Conservation (phyloP, 2,888 invertebrate species). For the Acrobeloides nanus region DNA sequence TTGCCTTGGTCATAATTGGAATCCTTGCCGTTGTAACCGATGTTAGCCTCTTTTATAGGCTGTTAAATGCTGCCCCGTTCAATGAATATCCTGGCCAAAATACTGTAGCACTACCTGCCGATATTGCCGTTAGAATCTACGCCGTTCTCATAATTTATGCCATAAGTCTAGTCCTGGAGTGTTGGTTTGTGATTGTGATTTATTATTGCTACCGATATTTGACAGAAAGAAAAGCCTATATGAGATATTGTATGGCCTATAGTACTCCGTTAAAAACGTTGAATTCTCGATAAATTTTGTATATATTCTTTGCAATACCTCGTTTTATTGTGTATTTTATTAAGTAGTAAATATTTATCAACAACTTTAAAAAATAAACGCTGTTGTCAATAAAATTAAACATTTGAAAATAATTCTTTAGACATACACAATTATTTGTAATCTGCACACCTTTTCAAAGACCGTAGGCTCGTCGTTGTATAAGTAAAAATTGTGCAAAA, state of each 20-base stretch:
- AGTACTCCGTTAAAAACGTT: constrained; percentile 52
- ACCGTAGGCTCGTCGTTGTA: too few relatives aligned
- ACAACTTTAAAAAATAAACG: too few relatives aligned
- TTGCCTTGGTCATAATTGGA: constrained; percentile 38
- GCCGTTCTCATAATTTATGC: constrained; percentile 37
- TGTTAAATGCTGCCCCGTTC: constrained; percentile 50
- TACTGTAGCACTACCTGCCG: constrained; percentile 41
- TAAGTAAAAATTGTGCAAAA: too few relatives aligned
- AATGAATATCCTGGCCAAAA: constrained; percentile 37
- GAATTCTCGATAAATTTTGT: too few relatives aligned
- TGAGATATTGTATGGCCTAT: constrained; percentile 52
- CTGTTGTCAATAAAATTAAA: too few relatives aligned
- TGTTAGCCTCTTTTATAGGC: constrained; percentile 44
- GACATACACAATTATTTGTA: too few relatives aligned
- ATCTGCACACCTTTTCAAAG: too few relatives aligned
- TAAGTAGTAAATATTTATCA: too few relatives aligned
- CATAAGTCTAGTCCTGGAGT: constrained; percentile 36
- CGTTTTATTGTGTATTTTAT: too few relatives aligned
- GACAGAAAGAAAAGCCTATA: constrained; percentile 46
- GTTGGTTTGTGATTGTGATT: constrained; percentile 46
- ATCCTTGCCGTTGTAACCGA: constrained; percentile 45
- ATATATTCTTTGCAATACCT: too few relatives aligned
- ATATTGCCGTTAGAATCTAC: constrained; percentile 39
- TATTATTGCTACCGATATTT: constrained; percentile 49
- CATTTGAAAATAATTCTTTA: too few relatives aligned